Evolutionary conservation across 2,113 vertebrate species (phyloP), one percentile per base, ranked within the genome.

Genomic region (Myiagra hebetior): DNA sequence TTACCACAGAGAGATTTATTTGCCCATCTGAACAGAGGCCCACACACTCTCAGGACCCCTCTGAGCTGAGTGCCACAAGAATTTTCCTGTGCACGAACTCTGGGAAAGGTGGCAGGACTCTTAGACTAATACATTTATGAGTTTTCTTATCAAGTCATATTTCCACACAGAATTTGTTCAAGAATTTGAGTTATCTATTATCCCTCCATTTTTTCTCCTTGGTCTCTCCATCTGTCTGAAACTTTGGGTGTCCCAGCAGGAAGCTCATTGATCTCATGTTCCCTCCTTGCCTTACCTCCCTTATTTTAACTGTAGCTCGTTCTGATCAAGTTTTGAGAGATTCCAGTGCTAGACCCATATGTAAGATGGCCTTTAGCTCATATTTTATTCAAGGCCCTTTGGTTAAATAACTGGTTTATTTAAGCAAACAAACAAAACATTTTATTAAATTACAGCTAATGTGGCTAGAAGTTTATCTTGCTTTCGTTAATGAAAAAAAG

Each of bases 1-100:
- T 86, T 90, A 70, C 85, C 91, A 94, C 11, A 67, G n/a, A 85
- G 82, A 96, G 82, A 97, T 97, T 96, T 95, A 97, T 97, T 97
- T 95, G 31, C 75, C 52, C 63, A 75, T 23, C 64, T 86, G 91
- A 97, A 81, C 23, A 90, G 89, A 97, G 73, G 96, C 91, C 91
- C 81, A 94, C 94, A 84, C 15, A 10, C n/a, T 49, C 73, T 82
- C 79, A 82, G 35, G 86, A 90, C 17, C 42, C 53, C 11, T 78
- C 23, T 80, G 59, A 93, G 77, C 72, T 82, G 57, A 37, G 13
- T 52, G 44, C 60, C 44, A 73, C n/a, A 59, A 87, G 59, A 62
- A 57, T 76, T 82, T 80, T 59, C 41, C 46, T 52, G 17, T 39
- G 35, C 47, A 5, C 26, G 10, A 70, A 60, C 47, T 90, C 75